A percentile compares a stretch with the other conserved stretches of the same genome.
These are phyloP conservation scores for Thamnophis elegans DNA, from an alignment of 2,797 vertebrate species.

Conservation along the genomic window DNA sequence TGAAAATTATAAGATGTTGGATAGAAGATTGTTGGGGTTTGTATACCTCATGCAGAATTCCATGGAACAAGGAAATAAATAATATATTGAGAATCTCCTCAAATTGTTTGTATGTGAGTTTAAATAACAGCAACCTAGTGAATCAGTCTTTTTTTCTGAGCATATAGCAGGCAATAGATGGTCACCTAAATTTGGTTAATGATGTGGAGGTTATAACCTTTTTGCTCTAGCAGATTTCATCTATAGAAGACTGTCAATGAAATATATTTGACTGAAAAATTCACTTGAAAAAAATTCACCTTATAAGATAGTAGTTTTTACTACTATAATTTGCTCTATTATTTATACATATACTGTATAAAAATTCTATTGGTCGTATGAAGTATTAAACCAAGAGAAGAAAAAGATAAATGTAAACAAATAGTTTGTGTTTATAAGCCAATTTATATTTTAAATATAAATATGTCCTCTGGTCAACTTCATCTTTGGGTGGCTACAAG, in stretches of 20 bases:
- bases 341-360: background rate
- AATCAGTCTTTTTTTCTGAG: background rate
- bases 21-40: background rate
- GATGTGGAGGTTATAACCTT: background rate
- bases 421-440: background rate
- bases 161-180: background rate
- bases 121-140: background rate
- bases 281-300: background rate
- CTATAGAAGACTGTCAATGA: background rate
- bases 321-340: background rate
- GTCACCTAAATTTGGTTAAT: background rate
- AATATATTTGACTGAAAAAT: background rate
- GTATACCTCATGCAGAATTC: background rate
- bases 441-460: background rate
- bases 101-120: background rate
- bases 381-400: background rate
- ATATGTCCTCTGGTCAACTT: background rate
- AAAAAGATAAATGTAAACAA: background rate
- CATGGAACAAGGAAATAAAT: background rate
- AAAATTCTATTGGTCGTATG: background rate
- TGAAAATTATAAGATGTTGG: background rate
- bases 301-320: background rate
- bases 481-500: background rate
- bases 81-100: background rate
- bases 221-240: background rate